A percentile compares a stretch with the other conserved stretches of the same genome.
These are phyloP conservation scores for Pseudolaguvia tuberculata DNA, from an alignment of 2,113 vertebrate species.

Conservation along the genomic window DNA sequence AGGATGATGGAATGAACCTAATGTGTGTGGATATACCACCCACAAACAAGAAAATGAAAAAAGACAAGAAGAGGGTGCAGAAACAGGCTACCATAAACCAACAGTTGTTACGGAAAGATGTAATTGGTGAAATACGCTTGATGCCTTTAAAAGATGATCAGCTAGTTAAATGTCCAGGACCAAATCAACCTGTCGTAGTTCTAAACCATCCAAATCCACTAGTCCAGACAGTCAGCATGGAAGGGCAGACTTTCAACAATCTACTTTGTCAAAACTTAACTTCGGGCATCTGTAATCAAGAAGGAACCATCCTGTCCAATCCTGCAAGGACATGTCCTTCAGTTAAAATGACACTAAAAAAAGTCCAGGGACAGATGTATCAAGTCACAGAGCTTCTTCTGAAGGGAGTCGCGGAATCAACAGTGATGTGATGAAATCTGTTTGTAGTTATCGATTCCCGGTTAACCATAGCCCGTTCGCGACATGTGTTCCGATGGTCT, in stretches of 20 bases:
- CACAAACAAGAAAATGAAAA: conserved; percentile 29
- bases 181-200: conserved; percentile 91
- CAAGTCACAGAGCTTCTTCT: conserved; percentile 70
- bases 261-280: neutral
- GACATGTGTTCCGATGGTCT: neutral
- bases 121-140: conserved; percentile 57
- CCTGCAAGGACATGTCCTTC: conserved; percentile 72
- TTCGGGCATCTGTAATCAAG: neutral
- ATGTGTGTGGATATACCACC: neutral
- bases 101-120: neutral
- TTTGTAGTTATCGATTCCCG: neutral
- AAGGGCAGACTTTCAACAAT: conserved; percentile 27
- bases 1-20: neutral
- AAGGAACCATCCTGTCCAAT: conserved; percentile 12
- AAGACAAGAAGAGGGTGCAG: conserved; percentile 50
- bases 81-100: conserved; percentile 48
- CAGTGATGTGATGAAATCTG: neutral
- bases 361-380: conserved; percentile 83
- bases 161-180: conserved; percentile 77
- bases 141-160: conserved; percentile 77
- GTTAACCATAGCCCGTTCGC: neutral
- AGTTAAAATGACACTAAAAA: conserved; percentile 89
- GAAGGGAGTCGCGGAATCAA: conserved; percentile 37
- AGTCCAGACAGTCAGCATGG: conserved; percentile 4
- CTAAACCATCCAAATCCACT: conserved; percentile 82